Percentiles rank a stretch among this genome's conserved stretches.
Conservation (phyloP, 2,113 vertebrate species). For the Dascyllus trimaculatus region DNA sequence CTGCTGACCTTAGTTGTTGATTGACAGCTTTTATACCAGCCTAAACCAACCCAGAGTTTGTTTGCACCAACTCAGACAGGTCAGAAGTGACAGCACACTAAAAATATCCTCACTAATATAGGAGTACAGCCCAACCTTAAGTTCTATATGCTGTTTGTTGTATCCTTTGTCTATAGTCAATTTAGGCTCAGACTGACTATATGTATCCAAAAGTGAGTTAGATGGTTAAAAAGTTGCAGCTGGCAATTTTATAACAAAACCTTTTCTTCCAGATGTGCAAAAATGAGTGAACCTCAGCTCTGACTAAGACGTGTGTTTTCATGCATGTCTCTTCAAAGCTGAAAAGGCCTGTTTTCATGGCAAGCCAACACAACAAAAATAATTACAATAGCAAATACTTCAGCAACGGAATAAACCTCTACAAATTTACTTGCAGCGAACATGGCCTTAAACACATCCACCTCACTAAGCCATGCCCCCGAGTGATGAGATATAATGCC, state of each 20-base stretch:
- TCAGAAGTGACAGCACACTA: background rate
- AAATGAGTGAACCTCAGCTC: background rate
- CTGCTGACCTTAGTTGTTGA: background rate
- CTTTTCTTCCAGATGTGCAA: constrained; percentile 2
- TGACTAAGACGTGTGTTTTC: background rate
- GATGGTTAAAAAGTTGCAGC: background rate
- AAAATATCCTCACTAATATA: background rate
- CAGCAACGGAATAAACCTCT: constrained; percentile 11
- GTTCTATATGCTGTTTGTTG: too few species aligned
- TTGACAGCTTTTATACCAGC: background rate
- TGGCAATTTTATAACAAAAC: background rate
- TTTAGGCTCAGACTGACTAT: background rate
- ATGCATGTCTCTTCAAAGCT: background rate
- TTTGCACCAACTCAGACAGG: background rate
- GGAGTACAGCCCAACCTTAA: too few species aligned
- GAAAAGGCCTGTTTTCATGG: constrained; percentile 6
- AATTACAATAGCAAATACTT: background rate
- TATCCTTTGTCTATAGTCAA: too few species aligned
- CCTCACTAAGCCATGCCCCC: background rate
- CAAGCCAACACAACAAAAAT: background rate
- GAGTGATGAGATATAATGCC: constrained; percentile 1
- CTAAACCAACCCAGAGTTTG: background rate
- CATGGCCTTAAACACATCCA: constrained; percentile 31
- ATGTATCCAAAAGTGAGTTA: too few species aligned
- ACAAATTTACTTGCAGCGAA: constrained; percentile 24